Evolutionary conservation across 1,140 invertebrate species (phyloP), one percentile per base, ranked within the genome.

Genomic region (Diabrotica virgifera): DNA sequence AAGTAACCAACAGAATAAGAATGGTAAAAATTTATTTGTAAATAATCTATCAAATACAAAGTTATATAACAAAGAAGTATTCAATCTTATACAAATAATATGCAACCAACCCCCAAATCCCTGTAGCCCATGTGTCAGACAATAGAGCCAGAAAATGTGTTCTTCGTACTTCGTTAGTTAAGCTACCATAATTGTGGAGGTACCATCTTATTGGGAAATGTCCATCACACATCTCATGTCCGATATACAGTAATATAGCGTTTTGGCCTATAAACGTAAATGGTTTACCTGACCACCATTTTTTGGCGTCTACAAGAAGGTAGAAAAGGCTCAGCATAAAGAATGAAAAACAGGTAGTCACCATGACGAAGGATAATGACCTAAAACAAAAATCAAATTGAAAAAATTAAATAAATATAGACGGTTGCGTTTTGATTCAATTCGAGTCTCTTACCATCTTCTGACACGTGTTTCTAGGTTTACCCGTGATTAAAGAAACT

Each of bases 231-330:
- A 96, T 73, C 5, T 82, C 84, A 75, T 96, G 94, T 0, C 94
- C 93, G 4, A 93, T 81, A 77, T 96, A 97, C 70, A 97, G 83
- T 0, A 94, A 81, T 38, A 96, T 89, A 6, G 93, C 89, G 80
- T 98, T 98, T 86, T 94, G 94, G 37, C 95, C 95, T 82, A 85
- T 81, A 67, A 86, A 83, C 12, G 85, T 78, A 74, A 97, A 94
- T 0, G 95, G 95, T 50, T 87, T 87, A 5, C 95, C 95, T 13
- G 79, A 82, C 94, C 95, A 97, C 62, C 86, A 78, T 52, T 86
- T 80, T 59, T 83, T 79, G 0, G 93, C 86, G 76, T 97, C 95
- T 0, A 96, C 87, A 10, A 95, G 71, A 8, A 90, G 79, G 78
- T 95, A 96, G 68, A 90, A 87, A 10, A 87, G 67, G 6, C 86